Conservation (phyloP, 2,888 invertebrate species). For the Troglohyphantes excavatus region DNA sequence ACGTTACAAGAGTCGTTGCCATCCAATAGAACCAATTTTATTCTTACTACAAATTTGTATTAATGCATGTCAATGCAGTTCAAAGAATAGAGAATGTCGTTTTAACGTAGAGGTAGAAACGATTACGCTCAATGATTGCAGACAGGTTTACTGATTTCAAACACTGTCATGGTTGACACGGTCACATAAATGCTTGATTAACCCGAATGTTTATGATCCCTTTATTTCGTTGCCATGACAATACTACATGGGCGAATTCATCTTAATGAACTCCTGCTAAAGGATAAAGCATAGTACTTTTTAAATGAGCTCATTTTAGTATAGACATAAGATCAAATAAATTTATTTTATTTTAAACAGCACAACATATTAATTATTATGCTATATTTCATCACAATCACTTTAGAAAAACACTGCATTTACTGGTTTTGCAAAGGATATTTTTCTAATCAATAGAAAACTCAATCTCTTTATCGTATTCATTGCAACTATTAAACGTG, state of each 20-base stretch:
- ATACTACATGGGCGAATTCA: slow-evolving; percentile 10
- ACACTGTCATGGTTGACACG: slow-evolving; percentile 42
- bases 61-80: too few species aligned
- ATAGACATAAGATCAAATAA: not conserved
- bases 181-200: slow-evolving; percentile 51
- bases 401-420: too few species aligned
- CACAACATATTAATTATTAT: too few species aligned
- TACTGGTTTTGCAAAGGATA: too few species aligned
- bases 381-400: too few species aligned
- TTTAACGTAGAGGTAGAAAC: slow-evolving; percentile 38
- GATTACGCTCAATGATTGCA: slow-evolving; percentile 37
- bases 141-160: slow-evolving; percentile 46
- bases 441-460: too few species aligned
- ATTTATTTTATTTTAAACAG: not conserved
- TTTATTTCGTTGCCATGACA: slow-evolving; percentile 49
- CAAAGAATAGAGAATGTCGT: too few species aligned
- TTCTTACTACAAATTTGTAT: too few species aligned
- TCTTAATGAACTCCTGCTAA: slow-evolving; percentile 19
- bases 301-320: slow-evolving; percentile 25
- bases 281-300: slow-evolving; percentile 23
- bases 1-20: too few species aligned
- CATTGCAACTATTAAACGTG: too few species aligned
- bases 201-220: slow-evolving; percentile 56
- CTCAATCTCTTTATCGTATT: too few species aligned
- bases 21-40: too few species aligned